These are phyloP conservation scores for Mus spicilegus DNA, from an alignment of 2,113 vertebrate genomes.

Conservation along the genomic window DNA sequence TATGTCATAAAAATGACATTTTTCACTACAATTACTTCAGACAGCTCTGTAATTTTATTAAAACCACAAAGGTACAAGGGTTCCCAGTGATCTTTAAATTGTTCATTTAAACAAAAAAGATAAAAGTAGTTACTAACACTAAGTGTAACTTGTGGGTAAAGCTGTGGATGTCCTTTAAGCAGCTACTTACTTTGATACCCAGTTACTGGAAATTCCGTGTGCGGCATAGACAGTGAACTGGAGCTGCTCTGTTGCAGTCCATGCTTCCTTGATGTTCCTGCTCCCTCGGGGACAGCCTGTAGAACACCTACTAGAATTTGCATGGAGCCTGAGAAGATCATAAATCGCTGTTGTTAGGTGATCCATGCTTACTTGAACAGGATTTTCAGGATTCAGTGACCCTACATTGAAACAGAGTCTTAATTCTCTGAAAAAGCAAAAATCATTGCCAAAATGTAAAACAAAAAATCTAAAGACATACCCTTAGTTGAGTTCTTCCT, in stretches of 20 bases:
- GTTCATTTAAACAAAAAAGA: conserved; percentile 38
- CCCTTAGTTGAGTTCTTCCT: conserved; percentile 76
- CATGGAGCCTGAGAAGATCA: conserved; percentile 91
- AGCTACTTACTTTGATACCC: conserved; percentile 95
- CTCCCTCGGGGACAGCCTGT: conserved; percentile 68
- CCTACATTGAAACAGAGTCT: conserved; percentile 81
- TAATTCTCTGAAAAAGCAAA: conserved; percentile 65
- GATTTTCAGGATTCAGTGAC: conserved; percentile 83
- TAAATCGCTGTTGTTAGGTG: conserved; percentile 92
- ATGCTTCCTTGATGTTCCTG: conserved; percentile 90
- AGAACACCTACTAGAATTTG: conserved; percentile 85
- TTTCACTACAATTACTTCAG: conserved; percentile 39
- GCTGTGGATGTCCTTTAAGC: neutral
- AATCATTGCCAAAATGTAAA: conserved; percentile 55
- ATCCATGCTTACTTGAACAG: conserved; percentile 90
- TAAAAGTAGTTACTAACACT: neutral
- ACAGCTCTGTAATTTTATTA: conserved; percentile 42
- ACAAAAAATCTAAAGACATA: conserved; percentile 77
- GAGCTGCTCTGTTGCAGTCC: conserved; percentile 93
- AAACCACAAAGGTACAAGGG: conserved; percentile 34
- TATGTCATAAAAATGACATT: neutral
- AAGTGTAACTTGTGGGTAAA: conserved; percentile 22
- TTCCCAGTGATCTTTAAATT: neutral
- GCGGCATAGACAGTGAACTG: conserved; percentile 96
- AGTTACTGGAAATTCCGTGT: conserved; percentile 93